Percentiles rank a stretch among this genome's conserved stretches.
Conservation (phyloP, 2,888 invertebrate genomes). For the Megaustenia siamemsis region DNA sequence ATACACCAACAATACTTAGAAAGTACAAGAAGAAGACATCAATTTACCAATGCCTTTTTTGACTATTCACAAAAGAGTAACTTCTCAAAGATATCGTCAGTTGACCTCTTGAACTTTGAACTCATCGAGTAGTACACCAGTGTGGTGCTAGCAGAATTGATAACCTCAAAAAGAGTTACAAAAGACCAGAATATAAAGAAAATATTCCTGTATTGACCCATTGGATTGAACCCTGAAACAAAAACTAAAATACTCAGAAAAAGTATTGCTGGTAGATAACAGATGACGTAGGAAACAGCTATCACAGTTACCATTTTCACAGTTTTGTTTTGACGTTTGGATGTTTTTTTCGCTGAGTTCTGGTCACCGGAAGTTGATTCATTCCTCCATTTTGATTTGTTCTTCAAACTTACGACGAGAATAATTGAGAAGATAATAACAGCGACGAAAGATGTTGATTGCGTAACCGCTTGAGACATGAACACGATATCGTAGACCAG, state of each 20-base stretch:
- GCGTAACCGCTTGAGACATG: not conserved
- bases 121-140: constrained; percentile 2
- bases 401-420: not conserved
- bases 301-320: not conserved
- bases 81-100: not conserved
- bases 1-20: no score
- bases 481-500: not conserved
- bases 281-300: not conserved
- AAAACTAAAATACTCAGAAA: not conserved
- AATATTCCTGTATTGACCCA: not conserved
- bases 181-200: constrained; percentile 13
- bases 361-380: not conserved
- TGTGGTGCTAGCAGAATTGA: not conserved
- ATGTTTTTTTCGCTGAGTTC: not conserved
- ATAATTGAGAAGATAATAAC: not conserved
- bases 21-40: no score
- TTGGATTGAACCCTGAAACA: not conserved
- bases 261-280: not conserved
- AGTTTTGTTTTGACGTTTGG: not conserved
- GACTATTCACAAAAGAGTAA: not conserved
- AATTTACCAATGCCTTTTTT: not conserved
- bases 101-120: constrained; percentile 18
- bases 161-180: not conserved
- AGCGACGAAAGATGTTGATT: not conserved
- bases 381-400: not conserved